Evolutionary conservation across 2,888 invertebrate species (phyloP).

Genomic region (Rhamphomyia laevipes): DNA sequence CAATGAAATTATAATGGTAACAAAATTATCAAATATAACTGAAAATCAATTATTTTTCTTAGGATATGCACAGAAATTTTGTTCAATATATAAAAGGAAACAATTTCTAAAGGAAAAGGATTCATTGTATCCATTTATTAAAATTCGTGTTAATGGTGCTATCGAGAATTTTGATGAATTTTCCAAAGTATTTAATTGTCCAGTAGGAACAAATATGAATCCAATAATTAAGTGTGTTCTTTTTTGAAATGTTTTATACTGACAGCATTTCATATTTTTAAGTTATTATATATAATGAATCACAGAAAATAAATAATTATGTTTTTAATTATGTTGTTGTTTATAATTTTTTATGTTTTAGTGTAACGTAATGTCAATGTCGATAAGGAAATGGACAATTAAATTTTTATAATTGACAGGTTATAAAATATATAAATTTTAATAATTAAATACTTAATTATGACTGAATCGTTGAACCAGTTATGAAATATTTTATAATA

Average conservation of each 20-base stretch:
- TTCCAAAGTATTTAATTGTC: conserved; percentile 5
- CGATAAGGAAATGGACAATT: too few relatives aligned
- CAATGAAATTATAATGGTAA: background rate
- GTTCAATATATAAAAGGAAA: background rate
- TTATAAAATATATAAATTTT: too few relatives aligned
- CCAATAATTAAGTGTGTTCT: conserved; percentile 5
- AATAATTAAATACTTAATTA: too few relatives aligned
- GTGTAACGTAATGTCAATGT: too few relatives aligned
- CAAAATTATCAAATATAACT: background rate
- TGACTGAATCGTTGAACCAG: too few relatives aligned
- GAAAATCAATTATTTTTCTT: background rate
- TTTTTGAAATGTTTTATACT: background rate
- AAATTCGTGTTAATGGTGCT: conserved; percentile 6
- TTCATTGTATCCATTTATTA: background rate
- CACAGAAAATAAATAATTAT: too few relatives aligned
- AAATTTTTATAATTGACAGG: too few relatives aligned
- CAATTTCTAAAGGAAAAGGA: background rate
- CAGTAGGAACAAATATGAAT: conserved; percentile 5
- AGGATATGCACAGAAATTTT: background rate
- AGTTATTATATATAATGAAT: too few relatives aligned
- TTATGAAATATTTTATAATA: too few relatives aligned
- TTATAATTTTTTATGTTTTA: too few relatives aligned
- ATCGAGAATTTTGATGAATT: conserved; percentile 7
- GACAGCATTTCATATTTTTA: too few relatives aligned
- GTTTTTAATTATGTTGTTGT: too few relatives aligned